A percentile compares a stretch with the other conserved stretches of the same genome.
Evolutionary conservation across 2,113 vertebrate species (phyloP).

Genomic region (Oreochromis niloticus): DNA sequence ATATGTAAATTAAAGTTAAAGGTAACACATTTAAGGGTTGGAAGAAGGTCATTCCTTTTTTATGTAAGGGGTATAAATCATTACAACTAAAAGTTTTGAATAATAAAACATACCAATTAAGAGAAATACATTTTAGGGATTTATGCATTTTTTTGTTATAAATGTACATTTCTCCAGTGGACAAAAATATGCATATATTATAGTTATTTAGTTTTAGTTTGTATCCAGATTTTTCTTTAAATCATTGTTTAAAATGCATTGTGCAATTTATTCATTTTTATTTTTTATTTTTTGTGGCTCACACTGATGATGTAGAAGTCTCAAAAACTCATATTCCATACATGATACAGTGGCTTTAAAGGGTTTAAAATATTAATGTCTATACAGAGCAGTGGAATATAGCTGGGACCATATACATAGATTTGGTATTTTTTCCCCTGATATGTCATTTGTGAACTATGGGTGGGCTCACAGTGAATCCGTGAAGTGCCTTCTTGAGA

Average conservation of each 20-base stretch:
- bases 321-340: neutral
- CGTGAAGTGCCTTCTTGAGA: constrained; percentile 5
- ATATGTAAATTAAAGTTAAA: neutral
- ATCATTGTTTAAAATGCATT: neutral
- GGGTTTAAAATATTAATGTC: neutral
- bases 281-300: neutral
- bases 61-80: neutral
- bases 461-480: neutral
- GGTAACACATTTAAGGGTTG: neutral
- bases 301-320: neutral
- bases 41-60: neutral
- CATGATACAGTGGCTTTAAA: neutral
- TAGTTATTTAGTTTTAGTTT: neutral
- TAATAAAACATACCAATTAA: neutral
- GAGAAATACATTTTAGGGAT: neutral
- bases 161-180: neutral
- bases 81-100: neutral
- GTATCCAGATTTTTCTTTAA: neutral
- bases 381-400: neutral
- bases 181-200: neutral
- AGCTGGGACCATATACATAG: neutral
- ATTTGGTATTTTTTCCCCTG: neutral
- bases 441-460: neutral
- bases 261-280: neutral
- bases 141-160: neutral